phyloP scores from a whole-genome alignment of 2,888 invertebrate species.

The Kryphioiulus occultus region DNA sequence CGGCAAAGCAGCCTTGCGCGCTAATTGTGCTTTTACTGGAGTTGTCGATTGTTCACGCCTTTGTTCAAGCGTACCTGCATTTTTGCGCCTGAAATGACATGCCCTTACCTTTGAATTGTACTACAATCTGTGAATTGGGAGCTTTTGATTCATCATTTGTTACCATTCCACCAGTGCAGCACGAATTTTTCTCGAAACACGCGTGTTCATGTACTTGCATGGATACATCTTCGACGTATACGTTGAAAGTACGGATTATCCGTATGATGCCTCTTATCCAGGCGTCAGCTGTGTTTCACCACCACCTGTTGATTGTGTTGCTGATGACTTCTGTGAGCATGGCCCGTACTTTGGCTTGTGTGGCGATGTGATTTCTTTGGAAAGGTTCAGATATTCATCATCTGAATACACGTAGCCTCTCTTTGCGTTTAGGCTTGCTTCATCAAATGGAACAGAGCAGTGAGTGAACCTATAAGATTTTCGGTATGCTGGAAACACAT shows the following conservation, averaged over 20 bases:
- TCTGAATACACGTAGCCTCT: background rate
- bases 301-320: background rate
- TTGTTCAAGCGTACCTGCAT: constrained; percentile 40
- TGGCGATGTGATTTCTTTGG: background rate
- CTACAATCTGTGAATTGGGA: background rate
- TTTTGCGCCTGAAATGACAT: constrained; percentile 36
- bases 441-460: background rate
- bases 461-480: background rate
- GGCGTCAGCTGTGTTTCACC: background rate
- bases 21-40: constrained; percentile 27
- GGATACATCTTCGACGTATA: constrained; percentile 28
- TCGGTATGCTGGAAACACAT: background rate
- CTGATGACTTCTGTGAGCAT: background rate
- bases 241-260: background rate
- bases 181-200: background rate
- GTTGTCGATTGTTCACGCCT: constrained; percentile 32
- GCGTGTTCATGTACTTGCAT: background rate
- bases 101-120: constrained; percentile 32
- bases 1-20: background rate
- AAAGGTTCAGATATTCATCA: background rate
- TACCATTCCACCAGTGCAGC: constrained; percentile 28
- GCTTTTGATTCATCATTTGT: constrained; percentile 25
- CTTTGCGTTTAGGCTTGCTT: background rate
- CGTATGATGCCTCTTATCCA: background rate
- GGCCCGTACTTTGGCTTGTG: background rate